Evolutionary conservation across 2,888 invertebrate genomes (phyloP), one percentile per base, ranked within the genome.

Genomic region (Cantharis nigra): DNA sequence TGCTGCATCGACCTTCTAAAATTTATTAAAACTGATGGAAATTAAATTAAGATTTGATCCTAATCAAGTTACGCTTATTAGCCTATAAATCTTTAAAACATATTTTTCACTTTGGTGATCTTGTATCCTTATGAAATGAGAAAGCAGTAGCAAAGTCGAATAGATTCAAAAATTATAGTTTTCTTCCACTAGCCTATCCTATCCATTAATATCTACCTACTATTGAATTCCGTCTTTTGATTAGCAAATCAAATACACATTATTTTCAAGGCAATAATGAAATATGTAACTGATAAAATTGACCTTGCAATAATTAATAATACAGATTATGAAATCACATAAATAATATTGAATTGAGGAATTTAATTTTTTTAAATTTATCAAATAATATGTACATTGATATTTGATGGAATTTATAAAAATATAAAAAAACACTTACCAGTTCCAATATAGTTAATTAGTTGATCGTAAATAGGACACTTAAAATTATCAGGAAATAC

Each of bases 361-460:
- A 69, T 26, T 14, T 69, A 23, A n/a, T 67, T 3, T 30, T 30
- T 11, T 30, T 10, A 30, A 30, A 30, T 30, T 26, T 26, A 26
- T 9, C 26, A 26, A 26, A 9, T 16, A 16, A 16, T 26, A 26
- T 26, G 7, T 26, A 26, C 4, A 26, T 26, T 26, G 23, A 30
- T 26, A 26, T 30, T 28, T 14, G 69, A 23, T 28, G 14, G 16
- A 16, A 69, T 30, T 13, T 13, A 33, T 33, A 33, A 69, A 73
- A 82, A 80, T 82, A 80, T 82, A 82, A 77, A 72, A 16, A 71
- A 72, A 73, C 67, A 89, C 91, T 91, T 86, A 93, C 93, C 91
- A 85, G 89, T 89, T 82, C 91, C 91, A 84, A 93, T 91, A 84
- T 91, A 93, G 82, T 90, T 90, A 77, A 93, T 91, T 83, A 93